These are phyloP conservation scores for Protobothrops mucrosquamatus DNA, from an alignment of 2,113 vertebrate genomes.

Conservation along the genomic window DNA sequence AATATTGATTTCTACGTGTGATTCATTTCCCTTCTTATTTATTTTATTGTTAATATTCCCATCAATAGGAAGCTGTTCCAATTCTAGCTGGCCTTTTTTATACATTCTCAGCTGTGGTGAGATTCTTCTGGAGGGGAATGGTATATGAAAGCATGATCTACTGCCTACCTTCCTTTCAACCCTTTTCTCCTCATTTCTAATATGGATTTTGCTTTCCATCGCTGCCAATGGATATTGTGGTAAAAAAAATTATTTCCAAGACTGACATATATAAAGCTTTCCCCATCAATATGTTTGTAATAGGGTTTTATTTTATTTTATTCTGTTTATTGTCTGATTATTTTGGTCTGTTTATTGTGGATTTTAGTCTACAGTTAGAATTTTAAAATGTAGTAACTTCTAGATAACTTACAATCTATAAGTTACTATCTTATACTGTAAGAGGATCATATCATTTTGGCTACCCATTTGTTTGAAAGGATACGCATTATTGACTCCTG, in stretches of 20 bases:
- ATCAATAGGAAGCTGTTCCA: neutral
- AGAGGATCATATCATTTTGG: neutral
- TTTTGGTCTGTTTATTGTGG: neutral
- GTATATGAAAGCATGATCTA: neutral
- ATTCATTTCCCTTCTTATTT: neutral
- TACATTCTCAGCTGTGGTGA: neutral
- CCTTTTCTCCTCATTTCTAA: neutral
- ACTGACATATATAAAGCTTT: neutral
- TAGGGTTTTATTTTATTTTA: neutral
- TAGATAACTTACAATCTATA: neutral
- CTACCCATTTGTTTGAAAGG: neutral
- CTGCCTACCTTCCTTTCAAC: neutral
- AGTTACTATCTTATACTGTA: neutral
- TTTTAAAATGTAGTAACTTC: neutral
- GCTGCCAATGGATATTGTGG: neutral
- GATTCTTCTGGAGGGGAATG: neutral
- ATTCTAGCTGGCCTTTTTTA: neutral
- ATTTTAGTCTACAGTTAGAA: neutral
- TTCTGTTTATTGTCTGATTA: neutral
- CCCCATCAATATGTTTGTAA: neutral
- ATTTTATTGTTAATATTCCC: neutral
- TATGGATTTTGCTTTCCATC: neutral
- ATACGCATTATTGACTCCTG: neutral
- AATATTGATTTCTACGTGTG: neutral
- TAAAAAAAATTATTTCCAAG: neutral